Evolutionary conservation across 2,113 vertebrate genomes (phyloP).

Genomic region (Solea senegalensis): DNA sequence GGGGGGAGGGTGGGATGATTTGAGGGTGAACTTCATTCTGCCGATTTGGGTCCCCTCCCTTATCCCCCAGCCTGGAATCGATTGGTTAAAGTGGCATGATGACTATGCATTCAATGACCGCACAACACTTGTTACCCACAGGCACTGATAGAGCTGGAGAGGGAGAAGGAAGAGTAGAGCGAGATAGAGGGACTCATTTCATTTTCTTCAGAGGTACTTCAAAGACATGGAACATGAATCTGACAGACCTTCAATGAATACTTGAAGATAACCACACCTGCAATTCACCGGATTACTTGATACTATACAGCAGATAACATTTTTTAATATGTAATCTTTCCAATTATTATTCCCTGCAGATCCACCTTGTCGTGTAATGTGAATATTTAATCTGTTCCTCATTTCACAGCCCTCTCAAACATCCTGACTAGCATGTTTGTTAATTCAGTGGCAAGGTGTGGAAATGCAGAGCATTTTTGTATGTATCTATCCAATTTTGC

Average conservation of each 20-base stretch:
- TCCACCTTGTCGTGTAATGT: no score
- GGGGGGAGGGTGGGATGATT: background rate
- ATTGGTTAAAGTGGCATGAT: conserved; percentile 69
- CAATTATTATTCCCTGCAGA: no score
- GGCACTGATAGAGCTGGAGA: background rate
- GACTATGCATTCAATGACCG: conserved; percentile 54
- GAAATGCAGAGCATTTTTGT: no score
- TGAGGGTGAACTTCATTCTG: conserved; percentile 62
- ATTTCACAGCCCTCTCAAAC: no score
- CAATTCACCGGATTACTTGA: background rate
- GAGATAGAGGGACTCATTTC: conserved; percentile 35
- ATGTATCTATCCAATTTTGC: no score
- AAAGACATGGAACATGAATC: conserved; percentile 39
- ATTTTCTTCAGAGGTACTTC: conserved; percentile 37
- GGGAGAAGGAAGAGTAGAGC: conserved; percentile 2
- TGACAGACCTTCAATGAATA: conserved; percentile 40
- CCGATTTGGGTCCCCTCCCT: conserved; percentile 36
- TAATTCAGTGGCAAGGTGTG: no score
- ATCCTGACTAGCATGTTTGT: no score
- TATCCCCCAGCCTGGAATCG: conserved; percentile 54
- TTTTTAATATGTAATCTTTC: no score
- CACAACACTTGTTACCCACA: conserved; percentile 31
- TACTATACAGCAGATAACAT: no score
- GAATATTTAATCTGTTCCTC: no score
- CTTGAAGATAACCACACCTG: background rate